Evolutionary conservation across 2,797 vertebrate genomes (phyloP).

Genomic region (Euphonia xanthogaster): DNA sequence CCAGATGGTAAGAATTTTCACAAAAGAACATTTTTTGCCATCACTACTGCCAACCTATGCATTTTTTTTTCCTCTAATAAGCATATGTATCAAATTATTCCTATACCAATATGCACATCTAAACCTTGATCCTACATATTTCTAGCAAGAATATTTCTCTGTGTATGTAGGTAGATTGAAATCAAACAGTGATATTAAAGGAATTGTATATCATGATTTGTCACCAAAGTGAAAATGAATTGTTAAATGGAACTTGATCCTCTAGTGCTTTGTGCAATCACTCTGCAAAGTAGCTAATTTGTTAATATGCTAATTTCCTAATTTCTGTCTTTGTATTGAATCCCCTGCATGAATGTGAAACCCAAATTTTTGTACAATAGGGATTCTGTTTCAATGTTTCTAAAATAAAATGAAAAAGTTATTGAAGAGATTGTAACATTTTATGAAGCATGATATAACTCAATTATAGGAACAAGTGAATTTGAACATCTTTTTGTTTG

Average conservation of each 20-base stretch:
- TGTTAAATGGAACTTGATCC: neutral
- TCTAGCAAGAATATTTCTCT: neutral
- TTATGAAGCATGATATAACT: neutral
- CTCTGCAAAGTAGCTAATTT: neutral
- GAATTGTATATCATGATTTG: neutral
- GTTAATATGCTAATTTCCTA: neutral
- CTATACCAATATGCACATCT: neutral
- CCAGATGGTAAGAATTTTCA: conserved; percentile 18
- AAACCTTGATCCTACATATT: neutral
- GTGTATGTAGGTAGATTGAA: neutral
- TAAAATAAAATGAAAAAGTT: neutral
- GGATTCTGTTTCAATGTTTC: neutral
- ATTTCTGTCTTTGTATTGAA: accelerated
- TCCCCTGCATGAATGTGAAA: neutral
- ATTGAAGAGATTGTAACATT: neutral
- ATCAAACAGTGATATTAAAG: neutral
- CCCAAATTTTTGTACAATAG: neutral
- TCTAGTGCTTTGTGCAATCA: neutral
- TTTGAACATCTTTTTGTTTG: neutral
- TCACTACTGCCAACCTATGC: neutral
- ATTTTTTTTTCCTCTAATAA: neutral
- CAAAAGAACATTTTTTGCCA: neutral
- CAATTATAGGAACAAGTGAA: neutral
- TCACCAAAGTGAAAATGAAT: neutral
- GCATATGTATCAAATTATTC: neutral